Base-by-base conservation (phyloP, 2,797 vertebrate genomes). In the Gila robusta region DNA sequence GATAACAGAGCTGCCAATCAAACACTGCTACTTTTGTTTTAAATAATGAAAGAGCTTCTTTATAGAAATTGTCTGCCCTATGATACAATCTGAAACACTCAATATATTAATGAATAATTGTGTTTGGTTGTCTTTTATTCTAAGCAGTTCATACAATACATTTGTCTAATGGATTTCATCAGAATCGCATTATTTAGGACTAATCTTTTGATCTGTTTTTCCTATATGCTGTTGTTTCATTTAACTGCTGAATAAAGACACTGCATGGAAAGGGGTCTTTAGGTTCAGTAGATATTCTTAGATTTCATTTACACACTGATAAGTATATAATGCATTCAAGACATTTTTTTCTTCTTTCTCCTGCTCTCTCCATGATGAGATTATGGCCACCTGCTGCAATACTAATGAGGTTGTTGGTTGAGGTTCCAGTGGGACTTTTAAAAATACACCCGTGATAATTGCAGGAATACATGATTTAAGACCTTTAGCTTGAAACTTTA, bases 331-430 rank as follows among this genome's bases (percentile, higher is more conserved):
- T 76, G 70, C 47, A 54, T 79, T 85, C 28, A 64, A 85, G 17
- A 32, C 19, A 49, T 23, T 26, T 73, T 32, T 79, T 35, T 35
- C 32, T 19, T 71, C 56, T 73, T 19, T 39, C 14, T 76, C 66
- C 82, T 39, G n/a, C 32, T 87, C 32, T 71, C n/a, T 81, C 41
- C 71, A 14, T 86, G 44, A 39, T 77, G 81, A 80, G 73, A 79
- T 76, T 59, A 72, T 84, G 79, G 52, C 78, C 70, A 77, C 89
- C 85, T 83, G 83, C 89, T 87, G 85, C 81, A 83, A 83, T 72
- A 84, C 69, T 89, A 79, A 90, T 88, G 87, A 87, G 86, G 78
- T 80, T 59, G 86, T 59, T 87, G 62, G 56, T 78, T 80, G 76
- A 73, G 82, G 82, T 73, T 84, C 81, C 82, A 82, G 32, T 49